phyloP scores from a whole-genome alignment of 2,888 invertebrate species.

The Noctua janthina region DNA sequence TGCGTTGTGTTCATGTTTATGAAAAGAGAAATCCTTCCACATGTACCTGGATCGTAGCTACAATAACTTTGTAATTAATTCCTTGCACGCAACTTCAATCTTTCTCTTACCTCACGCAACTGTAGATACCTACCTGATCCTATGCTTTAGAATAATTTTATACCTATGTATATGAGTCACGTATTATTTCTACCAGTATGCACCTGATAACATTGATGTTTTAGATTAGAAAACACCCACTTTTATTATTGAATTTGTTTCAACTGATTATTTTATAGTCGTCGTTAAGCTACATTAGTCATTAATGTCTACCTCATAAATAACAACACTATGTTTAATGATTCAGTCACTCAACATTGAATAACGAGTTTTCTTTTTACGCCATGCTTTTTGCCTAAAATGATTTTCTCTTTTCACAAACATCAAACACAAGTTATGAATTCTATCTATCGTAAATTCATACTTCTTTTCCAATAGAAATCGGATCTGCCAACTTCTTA shows the following conservation, averaged over 20 bases:
- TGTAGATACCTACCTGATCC: conserved; percentile 76
- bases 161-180: conserved; percentile 61
- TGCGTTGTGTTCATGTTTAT: conserved; percentile 91
- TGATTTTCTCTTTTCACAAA: conserved; percentile 90
- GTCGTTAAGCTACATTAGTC: conserved; percentile 32
- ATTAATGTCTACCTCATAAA: conserved; percentile 36
- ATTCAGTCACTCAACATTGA: conserved; percentile 42
- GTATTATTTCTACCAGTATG: conserved; percentile 68
- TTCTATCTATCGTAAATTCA: conserved; percentile 64
- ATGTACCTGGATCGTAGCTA: conserved; percentile 73
- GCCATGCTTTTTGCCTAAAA: conserved; percentile 73
- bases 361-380: conserved; percentile 58
- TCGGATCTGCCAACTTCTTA: conserved; percentile 74
- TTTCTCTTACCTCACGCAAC: conserved; percentile 74
- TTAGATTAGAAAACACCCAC: conserved; percentile 61
- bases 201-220: conserved; percentile 71
- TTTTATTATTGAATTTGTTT: conserved; percentile 44
- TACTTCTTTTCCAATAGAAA: conserved; percentile 65
- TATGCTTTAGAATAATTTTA: conserved; percentile 74
- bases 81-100: conserved; percentile 76
- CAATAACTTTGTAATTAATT: conserved; percentile 77
- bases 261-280: conserved; percentile 28
- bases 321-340: conserved; percentile 43
- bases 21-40: conserved; percentile 88
- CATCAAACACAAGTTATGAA: conserved; percentile 81